These are phyloP conservation scores for Brevimyrus niger DNA, from an alignment of 2,113 vertebrate species.

Conservation along the genomic window DNA sequence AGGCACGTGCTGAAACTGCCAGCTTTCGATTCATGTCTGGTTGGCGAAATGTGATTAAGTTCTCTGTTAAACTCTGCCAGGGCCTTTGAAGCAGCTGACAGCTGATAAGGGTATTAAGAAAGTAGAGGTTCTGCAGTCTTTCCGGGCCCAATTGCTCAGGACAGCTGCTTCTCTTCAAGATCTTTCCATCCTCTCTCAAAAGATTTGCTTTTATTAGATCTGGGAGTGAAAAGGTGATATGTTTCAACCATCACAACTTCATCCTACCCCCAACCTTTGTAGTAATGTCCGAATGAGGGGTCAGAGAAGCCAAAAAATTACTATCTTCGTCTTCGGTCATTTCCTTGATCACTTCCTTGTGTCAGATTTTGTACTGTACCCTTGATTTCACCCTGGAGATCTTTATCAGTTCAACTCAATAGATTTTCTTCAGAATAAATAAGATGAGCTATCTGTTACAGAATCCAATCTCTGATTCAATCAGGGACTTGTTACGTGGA, in stretches of 20 bases:
- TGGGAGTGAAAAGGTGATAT: not conserved
- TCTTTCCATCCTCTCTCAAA: slow-evolving; percentile 5
- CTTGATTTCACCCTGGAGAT: not conserved
- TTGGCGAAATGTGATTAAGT: slow-evolving; percentile 35
- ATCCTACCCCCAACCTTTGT: not conserved
- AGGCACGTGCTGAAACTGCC: not conserved
- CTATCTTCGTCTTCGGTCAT: not conserved
- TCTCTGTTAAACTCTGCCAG: slow-evolving; percentile 12
- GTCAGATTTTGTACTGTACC: not conserved
- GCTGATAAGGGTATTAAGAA: slow-evolving; percentile 30
- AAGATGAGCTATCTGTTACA: slow-evolving; percentile 18
- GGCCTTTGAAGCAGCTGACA: slow-evolving; percentile 23
- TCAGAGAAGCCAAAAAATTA: not conserved
- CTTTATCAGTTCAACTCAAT: not conserved
- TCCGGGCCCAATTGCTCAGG: slow-evolving; percentile 11
- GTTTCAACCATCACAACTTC: not conserved
- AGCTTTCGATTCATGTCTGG: slow-evolving; percentile 25
- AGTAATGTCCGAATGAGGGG: not conserved
- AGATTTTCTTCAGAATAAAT: not conserved
- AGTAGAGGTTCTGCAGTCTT: slow-evolving; percentile 16
- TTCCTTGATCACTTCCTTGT: not conserved
- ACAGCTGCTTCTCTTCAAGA: not conserved
- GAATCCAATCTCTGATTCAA: slow-evolving; percentile 38
- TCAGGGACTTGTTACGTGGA: slow-evolving; percentile 31
- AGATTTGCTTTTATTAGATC: slow-evolving; percentile 11